Base-by-base conservation (phyloP, 1,140 invertebrate genomes). In the Drosophila gunungcola region DNA sequence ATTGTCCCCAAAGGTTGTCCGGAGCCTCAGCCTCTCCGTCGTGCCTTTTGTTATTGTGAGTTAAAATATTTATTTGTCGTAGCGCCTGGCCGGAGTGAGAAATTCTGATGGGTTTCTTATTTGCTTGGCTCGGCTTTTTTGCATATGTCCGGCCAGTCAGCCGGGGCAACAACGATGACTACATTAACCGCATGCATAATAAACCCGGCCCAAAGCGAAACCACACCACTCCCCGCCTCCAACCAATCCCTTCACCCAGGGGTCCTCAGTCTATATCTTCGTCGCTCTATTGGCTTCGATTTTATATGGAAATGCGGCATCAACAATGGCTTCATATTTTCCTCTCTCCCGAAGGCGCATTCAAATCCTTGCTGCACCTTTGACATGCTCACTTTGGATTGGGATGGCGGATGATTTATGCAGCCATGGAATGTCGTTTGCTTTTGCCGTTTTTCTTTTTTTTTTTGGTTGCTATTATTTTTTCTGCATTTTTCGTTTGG, bases 61-160 rank as follows among this genome's bases (percentile, higher is more conserved):
- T 74, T 89, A 89, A 86, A 89, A 89, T 89, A 89, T 89, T 89
- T 89, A 89, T 89, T 89, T 89, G 84, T 89, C 84, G 84, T 84
- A 89, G 84, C 84, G 84, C 84, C 84, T 89, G 77, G 64, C 39
- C 85, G 80, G 84, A 89, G 84, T 89, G 84, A 89, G 84, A 89
- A 89, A 89, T 89, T 89, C 84, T 89, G 84, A 89, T 89, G 84
- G 84, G 84, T 89, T 89, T 89, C 84, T 89, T 89, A 89, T 89
- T 89, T 89, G 84, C 85, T 84, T 74, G 68, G 73, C 60, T 61
- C 70, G 79, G 78, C 62, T 56, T 48, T 77, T 88, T 78, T 88
- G 80, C 80, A 89, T 89, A 89, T 89, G 83, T 85, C 78, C 72
- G 42, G 73, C 43, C 27, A 29, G 61, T 34, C 48, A 39, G 36